These are phyloP conservation scores for Eudyptes chrysolophus DNA, from an alignment of 2,113 vertebrate species.

Conservation along the genomic window DNA sequence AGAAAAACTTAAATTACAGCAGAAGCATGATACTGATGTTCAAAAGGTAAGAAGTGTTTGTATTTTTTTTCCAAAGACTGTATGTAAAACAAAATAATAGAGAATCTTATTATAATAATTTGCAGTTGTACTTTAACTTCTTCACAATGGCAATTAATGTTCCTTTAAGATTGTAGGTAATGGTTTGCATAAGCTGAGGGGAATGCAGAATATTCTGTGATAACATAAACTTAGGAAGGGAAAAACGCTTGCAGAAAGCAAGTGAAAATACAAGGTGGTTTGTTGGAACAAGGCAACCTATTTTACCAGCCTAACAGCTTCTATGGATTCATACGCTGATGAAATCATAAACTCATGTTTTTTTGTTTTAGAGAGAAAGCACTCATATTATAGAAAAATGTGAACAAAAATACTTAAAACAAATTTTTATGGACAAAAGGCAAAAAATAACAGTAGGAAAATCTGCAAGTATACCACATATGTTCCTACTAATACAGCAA, in stretches of 20 bases:
- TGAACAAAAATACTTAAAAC: background rate
- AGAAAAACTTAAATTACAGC: constrained; percentile 90
- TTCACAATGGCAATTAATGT: background rate
- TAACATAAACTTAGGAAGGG: background rate
- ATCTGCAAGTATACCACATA: fast-evolving
- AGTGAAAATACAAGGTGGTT: background rate
- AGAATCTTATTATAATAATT: background rate
- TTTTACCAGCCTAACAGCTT: background rate
- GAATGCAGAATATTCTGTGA: background rate
- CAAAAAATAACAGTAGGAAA: background rate
- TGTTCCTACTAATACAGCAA: background rate
- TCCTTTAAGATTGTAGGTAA: background rate
- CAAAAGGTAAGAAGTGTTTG: constrained; percentile 82
- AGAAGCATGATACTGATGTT: constrained; percentile 89
- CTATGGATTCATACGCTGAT: background rate
- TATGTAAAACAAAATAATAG: background rate
- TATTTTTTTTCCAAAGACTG: background rate
- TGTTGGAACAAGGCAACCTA: background rate
- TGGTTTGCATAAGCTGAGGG: background rate
- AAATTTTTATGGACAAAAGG: background rate
- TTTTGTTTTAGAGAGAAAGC: background rate
- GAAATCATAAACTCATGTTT: background rate
- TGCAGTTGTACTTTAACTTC: background rate
- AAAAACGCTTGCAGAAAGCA: background rate
- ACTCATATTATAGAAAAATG: background rate